Percentiles rank a stretch among this genome's conserved stretches.
These are phyloP conservation scores for Thecophora atra DNA, from an alignment of 2,888 invertebrate genomes.

Conservation along the genomic window DNA sequence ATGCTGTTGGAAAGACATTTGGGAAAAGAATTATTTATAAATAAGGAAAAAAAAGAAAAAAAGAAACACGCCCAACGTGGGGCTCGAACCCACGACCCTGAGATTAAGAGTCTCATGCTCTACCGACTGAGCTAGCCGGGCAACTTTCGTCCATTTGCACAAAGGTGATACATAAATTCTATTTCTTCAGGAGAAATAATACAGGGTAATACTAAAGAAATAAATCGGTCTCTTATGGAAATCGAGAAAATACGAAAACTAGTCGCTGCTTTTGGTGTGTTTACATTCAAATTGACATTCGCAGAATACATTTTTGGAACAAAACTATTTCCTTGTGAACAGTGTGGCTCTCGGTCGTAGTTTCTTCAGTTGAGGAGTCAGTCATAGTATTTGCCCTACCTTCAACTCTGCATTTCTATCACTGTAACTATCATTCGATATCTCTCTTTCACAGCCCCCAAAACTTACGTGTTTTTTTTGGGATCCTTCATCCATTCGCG, in stretches of 20 bases:
- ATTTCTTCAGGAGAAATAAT: background rate
- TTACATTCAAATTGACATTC: background rate
- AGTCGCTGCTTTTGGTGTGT: no score
- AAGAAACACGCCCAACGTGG: constrained; percentile 60
- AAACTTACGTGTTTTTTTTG: constrained; percentile 68
- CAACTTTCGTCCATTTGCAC: constrained; percentile 35
- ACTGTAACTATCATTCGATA: no score
- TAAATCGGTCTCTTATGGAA: no score
- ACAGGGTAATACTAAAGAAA: no score
- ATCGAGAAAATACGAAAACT: no score
- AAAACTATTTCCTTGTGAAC: background rate
- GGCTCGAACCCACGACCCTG: constrained; percentile 67
- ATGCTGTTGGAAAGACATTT: constrained; percentile 66
- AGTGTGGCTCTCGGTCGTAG: no score
- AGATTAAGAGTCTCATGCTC: constrained; percentile 67
- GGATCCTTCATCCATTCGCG: constrained; percentile 68
- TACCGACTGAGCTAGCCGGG: constrained; percentile 67
- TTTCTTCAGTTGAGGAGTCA: no score
- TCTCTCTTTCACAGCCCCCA: background rate
- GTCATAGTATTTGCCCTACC: background rate
- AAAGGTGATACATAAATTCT: background rate
- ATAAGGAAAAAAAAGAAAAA: constrained; percentile 11
- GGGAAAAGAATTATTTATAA: background rate
- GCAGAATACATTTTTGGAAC: background rate
- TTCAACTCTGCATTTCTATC: background rate